Base-by-base conservation (phyloP, 2,888 invertebrate genomes). In the Oxytorus armatus region DNA sequence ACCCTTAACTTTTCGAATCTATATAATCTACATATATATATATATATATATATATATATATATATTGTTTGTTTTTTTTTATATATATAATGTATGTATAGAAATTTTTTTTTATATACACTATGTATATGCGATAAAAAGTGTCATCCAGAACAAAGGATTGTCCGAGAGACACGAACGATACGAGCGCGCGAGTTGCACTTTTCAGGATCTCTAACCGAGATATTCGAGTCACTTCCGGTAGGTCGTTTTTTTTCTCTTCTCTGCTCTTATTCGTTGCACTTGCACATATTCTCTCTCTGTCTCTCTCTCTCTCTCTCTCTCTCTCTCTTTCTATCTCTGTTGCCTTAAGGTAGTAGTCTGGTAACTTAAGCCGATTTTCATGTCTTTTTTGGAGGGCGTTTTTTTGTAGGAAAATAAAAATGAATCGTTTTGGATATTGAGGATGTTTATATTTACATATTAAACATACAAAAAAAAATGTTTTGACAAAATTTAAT, bases 61-160 rank as follows among this genome's bases (percentile, higher is more conserved):
- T 36, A 81, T 65, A 68, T 70, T 70, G 74, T 73, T 79, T 14
- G 16, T 66, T 42, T 61, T 66, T 18, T 23, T 66, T 51, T 66
- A 33, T 51, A 82, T 84, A 23, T 79, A n/a, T n/a, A n/a, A n/a
- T n/a, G n/a, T n/a, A n/a, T n/a, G n/a, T n/a, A n/a, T n/a, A n/a
- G n/a, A n/a, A n/a, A n/a, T n/a, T n/a, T n/a, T n/a, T n/a, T n/a
- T n/a, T n/a, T n/a, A n/a, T n/a, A n/a, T n/a, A 85, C 79, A 82
- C 57, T 81, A 83, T 82, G 70, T 81, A 84, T 82, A 83, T 61
- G 79, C 80, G 82, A 83, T 72, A 72, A 81, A 85, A 83, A 68
- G 57, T 74, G 70, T 72, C 53, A 74, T 51, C 39, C 21, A 49
- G 61, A 39, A 53, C 16, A 36, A 51, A n/a, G 23, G 33, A 44